These are phyloP conservation scores for Maniola hyperantus DNA, from an alignment of 2,888 invertebrate genomes.

Conservation along the genomic window DNA sequence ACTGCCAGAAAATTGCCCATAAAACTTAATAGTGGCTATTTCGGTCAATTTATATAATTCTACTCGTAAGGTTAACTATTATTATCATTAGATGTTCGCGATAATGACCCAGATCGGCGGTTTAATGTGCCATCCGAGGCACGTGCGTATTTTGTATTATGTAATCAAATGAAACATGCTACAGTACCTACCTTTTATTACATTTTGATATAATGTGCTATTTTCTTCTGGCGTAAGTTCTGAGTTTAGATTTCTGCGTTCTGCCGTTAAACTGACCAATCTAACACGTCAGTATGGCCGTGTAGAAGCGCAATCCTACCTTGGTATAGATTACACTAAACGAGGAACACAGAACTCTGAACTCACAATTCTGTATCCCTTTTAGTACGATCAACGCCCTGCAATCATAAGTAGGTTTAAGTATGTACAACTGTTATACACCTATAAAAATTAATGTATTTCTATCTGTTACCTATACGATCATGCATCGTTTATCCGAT, in stretches of 20 bases:
- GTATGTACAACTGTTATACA: not conserved
- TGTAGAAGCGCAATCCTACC: too few relatives aligned
- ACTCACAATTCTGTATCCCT: too few relatives aligned
- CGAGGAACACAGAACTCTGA: too few relatives aligned
- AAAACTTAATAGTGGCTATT: constrained; percentile 8
- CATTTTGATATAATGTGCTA: not conserved
- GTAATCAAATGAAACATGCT: not conserved
- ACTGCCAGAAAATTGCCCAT: not conserved
- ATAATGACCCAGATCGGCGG: not conserved
- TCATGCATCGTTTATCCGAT: too few relatives aligned
- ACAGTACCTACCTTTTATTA: not conserved
- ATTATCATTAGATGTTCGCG: constrained; percentile 8
- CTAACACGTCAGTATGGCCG: too few relatives aligned
- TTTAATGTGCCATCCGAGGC: constrained; percentile 2
- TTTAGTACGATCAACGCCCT: not conserved
- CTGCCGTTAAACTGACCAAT: not conserved
- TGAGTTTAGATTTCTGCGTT: not conserved
- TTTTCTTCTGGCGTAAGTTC: too few relatives aligned
- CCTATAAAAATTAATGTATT: too few relatives aligned
- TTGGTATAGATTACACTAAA: too few relatives aligned
- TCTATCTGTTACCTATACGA: too few relatives aligned
- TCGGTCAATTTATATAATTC: constrained; percentile 4
- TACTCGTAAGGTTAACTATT: constrained; percentile 10
- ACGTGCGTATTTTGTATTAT: not conserved
- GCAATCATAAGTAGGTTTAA: not conserved